phyloP scores from a whole-genome alignment of 2,888 invertebrate genomes.

The Phymatocera aterrima region DNA sequence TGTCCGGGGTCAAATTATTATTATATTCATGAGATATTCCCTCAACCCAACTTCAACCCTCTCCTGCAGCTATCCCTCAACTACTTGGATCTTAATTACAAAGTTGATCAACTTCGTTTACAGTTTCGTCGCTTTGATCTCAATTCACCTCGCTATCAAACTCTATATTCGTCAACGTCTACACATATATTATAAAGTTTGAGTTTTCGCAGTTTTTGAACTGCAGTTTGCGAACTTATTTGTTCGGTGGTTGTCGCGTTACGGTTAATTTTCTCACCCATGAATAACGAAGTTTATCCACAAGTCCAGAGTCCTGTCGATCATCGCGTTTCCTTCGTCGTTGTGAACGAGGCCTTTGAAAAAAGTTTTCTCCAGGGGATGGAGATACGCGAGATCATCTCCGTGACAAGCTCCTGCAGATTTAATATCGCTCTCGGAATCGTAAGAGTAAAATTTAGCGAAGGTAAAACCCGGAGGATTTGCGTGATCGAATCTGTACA shows the following conservation, averaged over 20 bases:
- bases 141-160: no score
- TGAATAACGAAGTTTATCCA: constrained; percentile 35
- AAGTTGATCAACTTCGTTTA: not conserved
- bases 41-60: no score
- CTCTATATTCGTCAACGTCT: no score
- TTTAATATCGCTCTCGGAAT: not conserved
- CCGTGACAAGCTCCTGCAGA: constrained; percentile 26
- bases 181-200: no score
- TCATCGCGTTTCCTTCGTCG: constrained; percentile 24
- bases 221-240: no score
- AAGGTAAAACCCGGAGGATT: constrained; percentile 3
- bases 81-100: not conserved
- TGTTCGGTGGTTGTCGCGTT: no score
- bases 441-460: not conserved
- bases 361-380: constrained; percentile 43
- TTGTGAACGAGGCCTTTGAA: constrained; percentile 17
- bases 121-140: constrained; percentile 26
- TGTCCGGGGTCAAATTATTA: not conserved
- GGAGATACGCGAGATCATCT: constrained; percentile 27
- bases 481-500: constrained; percentile 16
- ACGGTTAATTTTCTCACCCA: constrained; percentile 5
- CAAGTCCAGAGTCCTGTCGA: constrained; percentile 28
- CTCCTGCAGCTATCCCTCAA: no score
- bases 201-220: no score
- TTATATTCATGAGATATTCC: not conserved